Evolutionary conservation across 2,113 vertebrate species (phyloP), one percentile per base, ranked within the genome.

Genomic region (Lampris megalopsis): DNA sequence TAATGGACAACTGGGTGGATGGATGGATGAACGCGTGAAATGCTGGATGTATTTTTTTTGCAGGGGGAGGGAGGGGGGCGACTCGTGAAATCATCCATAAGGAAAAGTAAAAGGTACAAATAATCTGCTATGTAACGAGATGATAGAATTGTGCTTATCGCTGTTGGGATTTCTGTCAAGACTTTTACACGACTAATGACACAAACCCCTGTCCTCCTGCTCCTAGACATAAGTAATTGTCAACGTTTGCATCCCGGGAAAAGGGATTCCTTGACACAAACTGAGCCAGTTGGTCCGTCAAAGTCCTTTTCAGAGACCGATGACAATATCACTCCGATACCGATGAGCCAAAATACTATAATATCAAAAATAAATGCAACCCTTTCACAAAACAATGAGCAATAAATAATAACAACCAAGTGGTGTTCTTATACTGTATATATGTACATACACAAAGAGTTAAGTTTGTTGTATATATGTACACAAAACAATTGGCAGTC

Each of bases 331-430:
- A 90, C 86, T 84, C 75, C 57, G 79, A 88, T 90, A 90, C 41
- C 66, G 84, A 86, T 87, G 90, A 92, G 83, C 84, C 87, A 84
- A 87, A 92, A 91, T 79, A 90, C 72, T 82, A 86, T 88, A 86
- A 92, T 94, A 93, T 94, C 86, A 94, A 94, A 94, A 94, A 93
- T 93, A 94, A 94, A 93, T 93, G 90, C 91, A 93, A 93, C 90
- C 92, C 88, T 93, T 93, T 93, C 91, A 94, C 92, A 93, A 92
- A 94, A 94, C 86, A 89, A 91, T 84, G 89, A 92, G 87, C 88
- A 94, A 94, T 94, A 94, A 95, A 94, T 94, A 94, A 93, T 91
- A 92, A 86, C 90, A 92, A 86, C 90, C 86, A 92, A 89, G 84
- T 92, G 92, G 85, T 91, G 91, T 92, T 84, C 84, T 91, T 90